These are phyloP conservation scores for Calliopsis andreniformis DNA, from an alignment of 1,140 invertebrate genomes.

Conservation along the genomic window DNA sequence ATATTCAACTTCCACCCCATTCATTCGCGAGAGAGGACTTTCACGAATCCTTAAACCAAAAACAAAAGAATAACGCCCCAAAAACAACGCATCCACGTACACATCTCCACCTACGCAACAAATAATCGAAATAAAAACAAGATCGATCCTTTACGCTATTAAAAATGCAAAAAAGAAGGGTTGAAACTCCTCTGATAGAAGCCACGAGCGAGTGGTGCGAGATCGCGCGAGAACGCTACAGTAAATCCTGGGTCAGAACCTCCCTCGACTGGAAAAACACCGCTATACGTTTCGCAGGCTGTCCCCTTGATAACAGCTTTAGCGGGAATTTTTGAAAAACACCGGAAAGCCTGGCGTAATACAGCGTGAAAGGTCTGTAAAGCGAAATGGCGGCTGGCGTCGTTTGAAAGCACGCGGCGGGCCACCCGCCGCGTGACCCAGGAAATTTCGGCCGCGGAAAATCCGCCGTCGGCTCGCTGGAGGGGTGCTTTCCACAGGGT, in stretches of 20 bases:
- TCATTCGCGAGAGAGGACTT: background rate
- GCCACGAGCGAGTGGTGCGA: background rate
- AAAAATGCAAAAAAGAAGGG: no score
- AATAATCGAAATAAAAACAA: slow-evolving; percentile 52
- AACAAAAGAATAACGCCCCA: no score
- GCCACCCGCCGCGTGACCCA: slow-evolving; percentile 57
- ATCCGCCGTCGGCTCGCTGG: slow-evolving; percentile 32
- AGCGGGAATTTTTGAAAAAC: slow-evolving; percentile 60
- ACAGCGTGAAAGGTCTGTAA: slow-evolving; percentile 56
- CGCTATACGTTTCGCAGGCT: slow-evolving; percentile 16
- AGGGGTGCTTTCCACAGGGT: slow-evolving; percentile 41
- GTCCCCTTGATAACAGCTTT: slow-evolving; percentile 46
- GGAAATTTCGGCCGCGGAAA: slow-evolving; percentile 66
- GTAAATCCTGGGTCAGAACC: slow-evolving; percentile 23
- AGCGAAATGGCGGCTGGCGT: slow-evolving; percentile 36
- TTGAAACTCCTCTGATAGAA: background rate
- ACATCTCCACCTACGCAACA: no score
- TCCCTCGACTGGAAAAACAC: slow-evolving; percentile 39
- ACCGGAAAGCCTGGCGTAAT: slow-evolving; percentile 48
- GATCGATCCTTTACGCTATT: no score
- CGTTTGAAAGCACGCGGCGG: slow-evolving; percentile 32
- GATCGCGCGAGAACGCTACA: background rate
- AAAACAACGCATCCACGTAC: no score
- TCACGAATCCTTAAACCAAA: no score
- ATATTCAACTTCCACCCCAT: slow-evolving; percentile 19